Base-by-base conservation (phyloP, 2,797 vertebrate species). In the Sebastolobus altivelis region DNA sequence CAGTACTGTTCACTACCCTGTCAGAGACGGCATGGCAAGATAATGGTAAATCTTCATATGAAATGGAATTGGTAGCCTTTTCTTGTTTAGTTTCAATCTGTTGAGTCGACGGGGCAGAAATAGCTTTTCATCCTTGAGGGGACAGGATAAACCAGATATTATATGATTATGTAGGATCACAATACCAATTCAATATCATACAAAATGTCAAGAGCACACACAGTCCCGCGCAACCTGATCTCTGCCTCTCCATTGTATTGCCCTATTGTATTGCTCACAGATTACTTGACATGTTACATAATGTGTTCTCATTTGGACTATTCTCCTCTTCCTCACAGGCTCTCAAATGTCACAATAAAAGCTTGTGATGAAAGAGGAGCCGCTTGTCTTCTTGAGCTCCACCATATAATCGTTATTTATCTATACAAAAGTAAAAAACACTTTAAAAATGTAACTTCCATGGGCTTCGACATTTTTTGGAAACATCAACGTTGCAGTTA, bases 111-210 rank as follows among this genome's bases (percentile, higher is more conserved):
- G 18, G 61, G 72, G 86, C 90, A 88, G 87, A 88, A 92, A 92
- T 72, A 72, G 89, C 83, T 85, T 90, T 90, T 90, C 89, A 91
- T 89, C 79, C 90, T 85, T 74, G 81, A 82, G 86, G 55, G 22
- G 77, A 77, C 81, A 70, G 80, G 84, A 91, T 89, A 84, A 93
- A 90, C 80, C 80, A 85, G 86, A 93, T 92, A 90, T 87, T 89
- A 92, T 81, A 84, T 87, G 86, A 94, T 94, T 92, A 92, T 84
- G 81, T 69, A 60, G 88, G 77, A 88, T 83, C 83, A 86, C 84
- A 82, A 73, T 87, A 67, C 67, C 83, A 83, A 82, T 88, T 91
- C 89, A 81, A 27, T 83, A 72, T 84, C 72, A 77, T 68, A 46
- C 43, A 74, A 78, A 87, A 87, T 70, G 79, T 84, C 80, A 88